Evolutionary conservation across 2,888 invertebrate genomes (phyloP).

Genomic region (Ophioninae sp.): DNA sequence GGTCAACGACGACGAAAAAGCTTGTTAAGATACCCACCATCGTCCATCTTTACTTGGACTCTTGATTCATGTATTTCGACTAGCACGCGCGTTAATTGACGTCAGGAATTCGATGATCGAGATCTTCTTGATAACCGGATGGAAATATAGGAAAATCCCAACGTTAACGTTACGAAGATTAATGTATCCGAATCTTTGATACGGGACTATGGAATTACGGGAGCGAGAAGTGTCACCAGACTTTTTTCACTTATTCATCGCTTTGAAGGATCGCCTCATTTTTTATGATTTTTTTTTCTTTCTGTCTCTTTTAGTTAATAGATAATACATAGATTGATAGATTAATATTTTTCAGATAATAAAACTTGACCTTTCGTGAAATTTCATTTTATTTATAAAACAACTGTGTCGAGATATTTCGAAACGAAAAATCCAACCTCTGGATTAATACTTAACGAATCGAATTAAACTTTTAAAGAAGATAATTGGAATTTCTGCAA

Average conservation of each 20-base stretch:
- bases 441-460: too few species aligned
- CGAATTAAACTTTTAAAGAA: too few species aligned
- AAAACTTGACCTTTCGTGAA: too few species aligned
- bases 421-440: too few species aligned
- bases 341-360: too few species aligned
- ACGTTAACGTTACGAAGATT: constrained; percentile 23
- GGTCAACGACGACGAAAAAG: constrained; percentile 67
- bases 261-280: background rate
- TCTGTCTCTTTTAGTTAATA: background rate
- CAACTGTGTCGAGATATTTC: too few species aligned
- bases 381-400: too few species aligned
- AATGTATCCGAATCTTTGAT: background rate
- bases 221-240: background rate
- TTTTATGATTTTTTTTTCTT: background rate
- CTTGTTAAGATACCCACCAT: constrained; percentile 67
- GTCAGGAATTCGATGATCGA: constrained; percentile 33
- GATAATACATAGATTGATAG: too few species aligned
- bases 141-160: constrained; percentile 14
- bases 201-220: background rate
- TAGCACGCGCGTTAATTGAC: constrained; percentile 52
- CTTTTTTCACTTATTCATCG: background rate
- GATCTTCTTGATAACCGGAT: constrained; percentile 40
- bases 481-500: too few species aligned
- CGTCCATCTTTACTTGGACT: constrained; percentile 36
- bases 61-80: constrained; percentile 19